Conservation (phyloP, 2,888 invertebrate species). For the Tenthredo amoena region DNA sequence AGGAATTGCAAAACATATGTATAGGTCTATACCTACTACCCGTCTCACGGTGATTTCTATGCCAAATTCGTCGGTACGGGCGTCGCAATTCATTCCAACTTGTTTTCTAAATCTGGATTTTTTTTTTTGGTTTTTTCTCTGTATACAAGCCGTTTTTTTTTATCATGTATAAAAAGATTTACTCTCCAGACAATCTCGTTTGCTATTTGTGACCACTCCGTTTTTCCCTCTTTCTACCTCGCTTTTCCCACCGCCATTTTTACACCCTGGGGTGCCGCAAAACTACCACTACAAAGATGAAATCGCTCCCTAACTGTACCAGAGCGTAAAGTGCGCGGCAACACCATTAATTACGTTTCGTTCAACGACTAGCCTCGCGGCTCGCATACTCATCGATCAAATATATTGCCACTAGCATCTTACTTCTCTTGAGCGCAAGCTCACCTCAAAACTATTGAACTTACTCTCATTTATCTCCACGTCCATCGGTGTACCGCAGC, state of each 20-base stretch:
- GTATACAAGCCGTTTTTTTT: neutral
- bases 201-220: neutral
- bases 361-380: constrained; percentile 4
- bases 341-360: constrained; percentile 4
- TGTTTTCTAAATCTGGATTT: neutral
- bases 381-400: constrained; percentile 11
- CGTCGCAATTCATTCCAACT: neutral
- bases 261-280: neutral
- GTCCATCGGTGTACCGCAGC: neutral
- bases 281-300: constrained; percentile 19
- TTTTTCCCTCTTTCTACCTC: neutral
- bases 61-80: neutral
- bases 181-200: neutral
- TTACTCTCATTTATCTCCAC: neutral
- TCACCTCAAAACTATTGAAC: neutral
- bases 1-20: neutral
- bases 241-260: neutral
- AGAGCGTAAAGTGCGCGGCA: neutral
- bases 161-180: neutral
- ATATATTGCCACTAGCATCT: constrained; percentile 18
- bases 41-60: neutral
- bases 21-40: neutral
- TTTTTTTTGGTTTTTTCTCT: neutral
- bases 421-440: neutral
- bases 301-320: constrained; percentile 9